Conservation (phyloP, 2,888 invertebrate genomes). For the Tholera decimalis region DNA sequence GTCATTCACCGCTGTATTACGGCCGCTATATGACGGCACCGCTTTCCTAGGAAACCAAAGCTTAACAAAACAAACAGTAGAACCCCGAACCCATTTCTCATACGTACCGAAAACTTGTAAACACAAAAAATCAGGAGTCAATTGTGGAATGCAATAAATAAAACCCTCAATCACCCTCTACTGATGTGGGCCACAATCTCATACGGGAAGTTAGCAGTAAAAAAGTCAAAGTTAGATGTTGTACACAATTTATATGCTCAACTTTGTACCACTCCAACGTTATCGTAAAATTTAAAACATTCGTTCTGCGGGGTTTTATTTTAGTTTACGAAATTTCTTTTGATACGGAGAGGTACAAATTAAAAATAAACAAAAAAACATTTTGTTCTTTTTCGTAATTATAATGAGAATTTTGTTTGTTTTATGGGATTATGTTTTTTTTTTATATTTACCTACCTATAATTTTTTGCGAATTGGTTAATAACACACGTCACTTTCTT, state of each 20-base stretch:
- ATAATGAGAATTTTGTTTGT: slow-evolving; percentile 29
- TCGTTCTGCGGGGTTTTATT: slow-evolving; percentile 65
- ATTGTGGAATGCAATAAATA: slow-evolving; percentile 65
- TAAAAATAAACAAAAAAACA: slow-evolving; percentile 62
- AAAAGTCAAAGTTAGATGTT: slow-evolving; percentile 64
- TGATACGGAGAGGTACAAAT: slow-evolving; percentile 56
- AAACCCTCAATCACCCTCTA: slow-evolving; percentile 52
- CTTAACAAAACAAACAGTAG: slow-evolving; percentile 11
- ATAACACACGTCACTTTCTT: no score
- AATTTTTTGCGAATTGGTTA: not conserved
- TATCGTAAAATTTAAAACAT: slow-evolving; percentile 77
- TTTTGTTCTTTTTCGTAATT: slow-evolving; percentile 35
- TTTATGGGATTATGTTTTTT: slow-evolving; percentile 4
- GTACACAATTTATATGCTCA: slow-evolving; percentile 61
- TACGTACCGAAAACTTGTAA: slow-evolving; percentile 51
- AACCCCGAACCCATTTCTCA: slow-evolving; percentile 45
- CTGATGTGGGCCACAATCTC: slow-evolving; percentile 59
- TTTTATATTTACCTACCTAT: no score
- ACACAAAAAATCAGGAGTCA: slow-evolving; percentile 60
- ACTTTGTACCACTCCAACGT: slow-evolving; percentile 68
- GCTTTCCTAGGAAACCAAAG: no score
- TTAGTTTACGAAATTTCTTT: slow-evolving; percentile 66
- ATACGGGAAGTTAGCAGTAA: slow-evolving; percentile 61
- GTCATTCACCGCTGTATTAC: no score
- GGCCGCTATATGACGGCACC: no score